phyloP scores from a whole-genome alignment of 2,888 invertebrate genomes.

The Pilophorus perplexus region DNA sequence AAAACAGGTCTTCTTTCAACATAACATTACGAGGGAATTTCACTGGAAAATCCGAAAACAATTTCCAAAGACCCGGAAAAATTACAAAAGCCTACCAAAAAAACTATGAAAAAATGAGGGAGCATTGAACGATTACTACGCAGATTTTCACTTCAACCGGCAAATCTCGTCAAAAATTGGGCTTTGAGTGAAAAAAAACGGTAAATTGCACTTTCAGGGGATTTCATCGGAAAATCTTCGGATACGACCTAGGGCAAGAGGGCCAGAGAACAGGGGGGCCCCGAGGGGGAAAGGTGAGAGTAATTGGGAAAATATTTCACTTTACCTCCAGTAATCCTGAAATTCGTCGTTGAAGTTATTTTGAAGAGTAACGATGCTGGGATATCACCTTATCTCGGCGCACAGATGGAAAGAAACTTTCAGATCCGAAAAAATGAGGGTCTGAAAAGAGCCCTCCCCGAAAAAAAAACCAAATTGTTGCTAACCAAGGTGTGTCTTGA shows the following conservation, averaged over 20 bases:
- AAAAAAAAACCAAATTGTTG: not conserved
- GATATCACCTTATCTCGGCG: conserved; percentile 14
- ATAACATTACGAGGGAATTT: conserved; percentile 12
- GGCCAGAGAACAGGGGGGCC: not conserved
- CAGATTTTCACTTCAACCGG: not conserved
- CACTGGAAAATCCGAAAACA: not conserved
- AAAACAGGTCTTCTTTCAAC: conserved; percentile 43
- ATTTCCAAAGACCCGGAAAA: not conserved
- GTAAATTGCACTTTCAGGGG: too few species aligned
- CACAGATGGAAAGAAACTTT: conserved; percentile 27
- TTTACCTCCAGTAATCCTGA: too few species aligned
- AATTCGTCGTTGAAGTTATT: too few species aligned
- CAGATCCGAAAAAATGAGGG: conserved; percentile 9
- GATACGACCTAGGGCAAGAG: conserved; percentile 23
- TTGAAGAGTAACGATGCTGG: too few species aligned
- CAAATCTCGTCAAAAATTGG: not conserved
- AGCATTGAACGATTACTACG: not conserved
- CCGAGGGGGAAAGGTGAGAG: conserved; percentile 1
- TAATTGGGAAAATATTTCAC: too few species aligned
- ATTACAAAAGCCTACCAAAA: not conserved
- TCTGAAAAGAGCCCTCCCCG: conserved; percentile 9
- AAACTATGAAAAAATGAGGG: not conserved
- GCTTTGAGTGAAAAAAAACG: too few species aligned
- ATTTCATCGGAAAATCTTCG: too few species aligned
- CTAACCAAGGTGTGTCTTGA: not conserved